Conservation (phyloP, 2,888 invertebrate genomes). For the Mimumesa dahlbomi region DNA sequence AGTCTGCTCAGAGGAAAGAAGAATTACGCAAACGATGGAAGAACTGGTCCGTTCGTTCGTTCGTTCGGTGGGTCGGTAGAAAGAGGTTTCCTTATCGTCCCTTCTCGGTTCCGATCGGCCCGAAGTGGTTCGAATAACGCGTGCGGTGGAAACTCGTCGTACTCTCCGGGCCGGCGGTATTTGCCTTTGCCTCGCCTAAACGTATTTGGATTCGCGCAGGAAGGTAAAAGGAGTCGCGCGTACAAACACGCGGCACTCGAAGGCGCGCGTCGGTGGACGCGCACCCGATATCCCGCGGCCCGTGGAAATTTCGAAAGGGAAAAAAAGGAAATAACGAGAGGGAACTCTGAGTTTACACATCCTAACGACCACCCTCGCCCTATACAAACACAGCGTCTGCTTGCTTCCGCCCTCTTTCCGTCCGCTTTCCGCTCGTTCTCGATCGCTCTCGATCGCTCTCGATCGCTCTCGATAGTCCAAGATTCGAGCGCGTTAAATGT, state of each 20-base stretch:
- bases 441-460: neutral
- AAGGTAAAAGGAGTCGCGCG: conserved; percentile 13
- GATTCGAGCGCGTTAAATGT: too few species aligned
- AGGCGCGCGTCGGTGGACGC: neutral
- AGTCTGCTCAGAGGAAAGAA: too few species aligned
- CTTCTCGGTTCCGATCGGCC: conserved; percentile 17
- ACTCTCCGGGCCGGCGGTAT: conserved; percentile 4
- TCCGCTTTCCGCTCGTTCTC: conserved; percentile 8
- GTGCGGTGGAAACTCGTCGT: too few species aligned
- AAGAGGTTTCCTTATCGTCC: too few species aligned
- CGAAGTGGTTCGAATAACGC: too few species aligned
- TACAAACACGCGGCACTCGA: conserved; percentile 35
- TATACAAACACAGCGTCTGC: conserved; percentile 54
- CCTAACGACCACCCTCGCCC: conserved; percentile 63
- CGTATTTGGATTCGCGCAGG: conserved; percentile 18
- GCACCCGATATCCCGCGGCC: conserved; percentile 14
- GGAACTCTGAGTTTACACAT: conserved; percentile 53
- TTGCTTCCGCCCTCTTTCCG: conserved; percentile 1
- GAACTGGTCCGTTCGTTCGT: too few species aligned
- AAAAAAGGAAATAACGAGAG: conserved; percentile 34
- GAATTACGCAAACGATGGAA: too few species aligned
- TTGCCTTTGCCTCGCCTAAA: conserved; percentile 11
- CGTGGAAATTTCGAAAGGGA: conserved; percentile 20
- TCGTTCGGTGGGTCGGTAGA: too few species aligned
- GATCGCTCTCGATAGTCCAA: too few species aligned